Percentiles rank a stretch among this genome's conserved stretches.
Evolutionary conservation across 1,140 invertebrate species (phyloP).

Genomic region (Sycophila sp.): DNA sequence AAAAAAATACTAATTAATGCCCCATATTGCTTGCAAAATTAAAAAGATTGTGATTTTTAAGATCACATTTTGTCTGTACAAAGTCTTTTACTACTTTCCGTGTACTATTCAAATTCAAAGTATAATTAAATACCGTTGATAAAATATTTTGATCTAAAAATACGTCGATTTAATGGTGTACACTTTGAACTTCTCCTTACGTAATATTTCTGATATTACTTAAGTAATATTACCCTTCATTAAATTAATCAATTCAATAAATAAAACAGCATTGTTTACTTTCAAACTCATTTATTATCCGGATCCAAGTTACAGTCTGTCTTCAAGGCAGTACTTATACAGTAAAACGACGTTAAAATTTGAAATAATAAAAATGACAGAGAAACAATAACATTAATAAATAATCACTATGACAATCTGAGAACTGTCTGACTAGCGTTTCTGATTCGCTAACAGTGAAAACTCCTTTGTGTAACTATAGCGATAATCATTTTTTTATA

Average conservation of each 20-base stretch:
- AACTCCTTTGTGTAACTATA: constrained; percentile 55
- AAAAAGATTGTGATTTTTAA: too few relatives aligned
- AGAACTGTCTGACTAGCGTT: constrained; percentile 24
- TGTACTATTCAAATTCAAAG: too few relatives aligned
- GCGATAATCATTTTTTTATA: constrained; percentile 42
- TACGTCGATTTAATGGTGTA: too few relatives aligned
- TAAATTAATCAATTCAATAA: neutral
- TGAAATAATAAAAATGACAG: constrained; percentile 24
- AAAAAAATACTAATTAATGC: too few relatives aligned
- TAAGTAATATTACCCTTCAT: neutral
- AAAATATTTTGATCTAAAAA: too few relatives aligned
- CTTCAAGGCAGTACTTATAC: constrained; percentile 60
- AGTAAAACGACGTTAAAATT: constrained; percentile 51
- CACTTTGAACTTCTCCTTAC: too few relatives aligned
- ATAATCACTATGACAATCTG: constrained; percentile 19
- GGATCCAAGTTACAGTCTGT: constrained; percentile 59
- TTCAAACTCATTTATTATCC: constrained; percentile 61
- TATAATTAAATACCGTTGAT: too few relatives aligned
- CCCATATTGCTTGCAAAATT: too few relatives aligned
- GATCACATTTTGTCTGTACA: too few relatives aligned
- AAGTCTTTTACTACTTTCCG: neutral
- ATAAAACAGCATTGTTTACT: neutral
- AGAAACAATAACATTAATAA: constrained; percentile 34
- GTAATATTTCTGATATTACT: too few relatives aligned
- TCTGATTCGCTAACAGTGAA: constrained; percentile 52